Conservation (phyloP, 2,888 invertebrate species). For the Drosophila imparisetae region DNA sequence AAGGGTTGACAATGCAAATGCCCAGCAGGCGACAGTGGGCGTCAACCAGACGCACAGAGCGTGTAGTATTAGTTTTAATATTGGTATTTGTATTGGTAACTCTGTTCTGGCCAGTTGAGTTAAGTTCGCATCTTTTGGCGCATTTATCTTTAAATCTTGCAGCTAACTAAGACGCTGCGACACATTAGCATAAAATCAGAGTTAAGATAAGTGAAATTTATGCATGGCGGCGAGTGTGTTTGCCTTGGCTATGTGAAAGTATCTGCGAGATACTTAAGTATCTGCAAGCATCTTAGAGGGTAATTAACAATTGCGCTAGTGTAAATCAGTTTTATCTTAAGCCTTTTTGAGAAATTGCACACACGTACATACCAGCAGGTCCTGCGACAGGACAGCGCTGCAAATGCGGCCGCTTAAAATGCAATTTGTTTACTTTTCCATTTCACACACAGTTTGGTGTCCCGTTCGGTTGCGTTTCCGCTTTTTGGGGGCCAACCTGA, state of each 20-base stretch:
- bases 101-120: conserved; percentile 39
- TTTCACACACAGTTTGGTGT: conserved; percentile 32
- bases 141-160: conserved; percentile 64
- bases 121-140: conserved; percentile 43
- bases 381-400: conserved; percentile 30
- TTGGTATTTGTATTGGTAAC: conserved; percentile 12
- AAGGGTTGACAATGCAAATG: conserved; percentile 48
- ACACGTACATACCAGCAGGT: conserved; percentile 45
- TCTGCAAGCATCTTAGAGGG: conserved; percentile 36
- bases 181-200: conserved; percentile 81
- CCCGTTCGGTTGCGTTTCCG: conserved; percentile 26
- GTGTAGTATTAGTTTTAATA: conserved; percentile 13
- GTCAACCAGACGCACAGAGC: conserved; percentile 49
- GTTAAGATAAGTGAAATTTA: conserved; percentile 73
- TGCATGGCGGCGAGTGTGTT: conserved; percentile 42
- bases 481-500: conserved; percentile 48
- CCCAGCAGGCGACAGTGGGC: conserved; percentile 38
- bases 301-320: conserved; percentile 67
- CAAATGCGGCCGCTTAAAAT: conserved; percentile 65
- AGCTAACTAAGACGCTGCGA: conserved; percentile 70
- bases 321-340: conserved; percentile 74
- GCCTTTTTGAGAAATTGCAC: conserved; percentile 70
- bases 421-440: conserved; percentile 65
- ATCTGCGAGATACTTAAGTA: conserved; percentile 36
- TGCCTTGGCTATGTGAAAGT: conserved; percentile 48